These are phyloP conservation scores for Pollenia amentaria DNA, from an alignment of 2,888 invertebrate species.

Conservation along the genomic window DNA sequence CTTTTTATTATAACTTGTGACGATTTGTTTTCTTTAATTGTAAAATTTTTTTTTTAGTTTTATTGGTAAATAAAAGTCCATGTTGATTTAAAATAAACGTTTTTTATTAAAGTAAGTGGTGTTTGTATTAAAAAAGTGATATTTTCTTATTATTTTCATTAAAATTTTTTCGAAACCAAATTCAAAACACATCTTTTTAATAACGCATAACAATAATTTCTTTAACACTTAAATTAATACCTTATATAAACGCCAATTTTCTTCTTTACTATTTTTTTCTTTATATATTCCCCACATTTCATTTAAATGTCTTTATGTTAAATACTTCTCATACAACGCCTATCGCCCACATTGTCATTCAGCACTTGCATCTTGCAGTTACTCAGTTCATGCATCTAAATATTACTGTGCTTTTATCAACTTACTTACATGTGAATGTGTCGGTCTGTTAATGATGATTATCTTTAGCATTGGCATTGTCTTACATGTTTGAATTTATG, in stretches of 20 bases:
- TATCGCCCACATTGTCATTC: constrained; percentile 44
- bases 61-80: too few relatives aligned
- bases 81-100: too few relatives aligned
- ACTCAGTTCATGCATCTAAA: constrained; percentile 9
- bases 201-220: not conserved
- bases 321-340: constrained; percentile 1
- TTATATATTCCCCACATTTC: not conserved
- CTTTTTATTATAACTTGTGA: too few relatives aligned
- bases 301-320: not conserved
- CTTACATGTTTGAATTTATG: constrained; percentile 68
- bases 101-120: too few relatives aligned
- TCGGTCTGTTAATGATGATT: constrained; percentile 57
- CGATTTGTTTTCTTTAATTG: too few relatives aligned
- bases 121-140: too few relatives aligned
- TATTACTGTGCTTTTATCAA: not conserved
- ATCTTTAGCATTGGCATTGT: constrained; percentile 72
- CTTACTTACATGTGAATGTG: not conserved
- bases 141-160: too few relatives aligned
- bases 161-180: too few relatives aligned
- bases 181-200: too few relatives aligned
- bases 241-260: not conserved
- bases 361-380: not conserved
- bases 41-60: too few relatives aligned
- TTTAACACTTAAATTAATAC: not conserved
- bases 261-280: not conserved